phyloP scores from a whole-genome alignment of 2,888 invertebrate species.

The Chalcosyrphus nemorum region DNA sequence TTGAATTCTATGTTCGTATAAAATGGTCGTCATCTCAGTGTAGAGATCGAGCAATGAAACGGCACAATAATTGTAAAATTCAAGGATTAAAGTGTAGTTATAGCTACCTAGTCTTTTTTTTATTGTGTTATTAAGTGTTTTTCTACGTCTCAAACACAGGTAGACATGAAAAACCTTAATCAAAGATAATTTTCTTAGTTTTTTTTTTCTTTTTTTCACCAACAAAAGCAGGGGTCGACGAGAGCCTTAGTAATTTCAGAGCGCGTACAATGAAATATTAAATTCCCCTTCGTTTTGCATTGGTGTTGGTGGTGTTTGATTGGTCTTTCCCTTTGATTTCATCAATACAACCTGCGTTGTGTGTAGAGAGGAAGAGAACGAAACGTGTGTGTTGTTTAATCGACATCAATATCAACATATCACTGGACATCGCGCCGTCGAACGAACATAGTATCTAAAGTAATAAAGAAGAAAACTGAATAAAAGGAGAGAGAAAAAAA shows the following conservation, averaged over 20 bases:
- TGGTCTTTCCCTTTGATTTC: constrained; percentile 1
- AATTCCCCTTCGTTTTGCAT: constrained; percentile 5
- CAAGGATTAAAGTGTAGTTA: not conserved
- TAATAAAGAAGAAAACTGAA: constrained; percentile 42
- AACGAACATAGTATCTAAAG: constrained; percentile 31
- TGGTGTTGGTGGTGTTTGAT: constrained; percentile 28
- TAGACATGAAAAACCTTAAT: constrained; percentile 1
- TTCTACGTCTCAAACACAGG: not conserved
- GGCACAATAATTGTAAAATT: not conserved
- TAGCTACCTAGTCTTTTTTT: not conserved
- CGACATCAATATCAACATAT: constrained; percentile 49
- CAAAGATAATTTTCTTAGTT: constrained; percentile 11
- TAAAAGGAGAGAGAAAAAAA: too few relatives aligned
- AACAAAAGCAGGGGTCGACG: constrained; percentile 31
- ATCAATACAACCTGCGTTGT: constrained; percentile 27
- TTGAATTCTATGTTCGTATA: constrained; percentile 42
- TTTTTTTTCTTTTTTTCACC: constrained; percentile 40
- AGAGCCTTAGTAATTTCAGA: not conserved
- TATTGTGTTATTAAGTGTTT: constrained; percentile 1
- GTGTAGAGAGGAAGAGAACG: constrained; percentile 38
- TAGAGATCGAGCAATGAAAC: constrained; percentile 20
- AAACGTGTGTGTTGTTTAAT: constrained; percentile 46
- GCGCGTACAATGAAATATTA: constrained; percentile 7
- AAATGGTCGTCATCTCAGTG: constrained; percentile 43
- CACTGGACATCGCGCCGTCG: constrained; percentile 28